These are phyloP conservation scores for Tethea ocularis DNA, from an alignment of 2,888 invertebrate genomes.

Conservation along the genomic window DNA sequence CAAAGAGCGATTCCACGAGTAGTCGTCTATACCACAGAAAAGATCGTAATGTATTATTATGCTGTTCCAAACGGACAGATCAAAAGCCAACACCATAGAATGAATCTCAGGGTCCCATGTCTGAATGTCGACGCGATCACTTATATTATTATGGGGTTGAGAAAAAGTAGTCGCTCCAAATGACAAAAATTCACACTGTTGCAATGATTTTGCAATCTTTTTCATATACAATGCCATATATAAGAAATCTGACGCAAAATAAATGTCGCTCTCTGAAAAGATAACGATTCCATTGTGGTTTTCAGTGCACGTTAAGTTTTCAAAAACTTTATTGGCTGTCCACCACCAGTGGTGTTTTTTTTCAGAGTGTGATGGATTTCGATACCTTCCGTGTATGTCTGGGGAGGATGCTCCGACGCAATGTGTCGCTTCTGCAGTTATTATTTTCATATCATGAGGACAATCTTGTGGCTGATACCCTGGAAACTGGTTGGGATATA, in stretches of 20 bases:
- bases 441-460: slow-evolving; percentile 33
- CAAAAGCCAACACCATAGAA: slow-evolving; percentile 53
- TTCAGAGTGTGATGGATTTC: slow-evolving; percentile 45
- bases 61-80: slow-evolving; percentile 50
- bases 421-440: slow-evolving; percentile 35
- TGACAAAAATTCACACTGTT: slow-evolving; percentile 52
- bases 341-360: slow-evolving; percentile 68
- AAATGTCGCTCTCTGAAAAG: slow-evolving; percentile 53
- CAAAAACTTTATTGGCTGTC: slow-evolving; percentile 63
- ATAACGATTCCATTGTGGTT: slow-evolving; percentile 47
- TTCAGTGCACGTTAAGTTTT: slow-evolving; percentile 35
- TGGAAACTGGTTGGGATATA: slow-evolving; percentile 49
- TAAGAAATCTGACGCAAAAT: slow-evolving; percentile 56
- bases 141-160: slow-evolving; percentile 20
- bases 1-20: slow-evolving; percentile 57
- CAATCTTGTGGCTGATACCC: slow-evolving; percentile 47
- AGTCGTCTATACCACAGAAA: slow-evolving; percentile 58
- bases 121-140: slow-evolving; percentile 39
- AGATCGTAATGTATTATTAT: slow-evolving; percentile 58
- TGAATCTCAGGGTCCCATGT: slow-evolving; percentile 50
- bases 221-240: slow-evolving; percentile 55
- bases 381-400: slow-evolving; percentile 50
- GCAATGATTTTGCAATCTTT: slow-evolving; percentile 38
- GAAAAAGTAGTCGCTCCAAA: slow-evolving; percentile 33
- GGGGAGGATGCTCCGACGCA: slow-evolving; percentile 48